phyloP scores from a whole-genome alignment of 2,888 invertebrate species.

The Troides helena region DNA sequence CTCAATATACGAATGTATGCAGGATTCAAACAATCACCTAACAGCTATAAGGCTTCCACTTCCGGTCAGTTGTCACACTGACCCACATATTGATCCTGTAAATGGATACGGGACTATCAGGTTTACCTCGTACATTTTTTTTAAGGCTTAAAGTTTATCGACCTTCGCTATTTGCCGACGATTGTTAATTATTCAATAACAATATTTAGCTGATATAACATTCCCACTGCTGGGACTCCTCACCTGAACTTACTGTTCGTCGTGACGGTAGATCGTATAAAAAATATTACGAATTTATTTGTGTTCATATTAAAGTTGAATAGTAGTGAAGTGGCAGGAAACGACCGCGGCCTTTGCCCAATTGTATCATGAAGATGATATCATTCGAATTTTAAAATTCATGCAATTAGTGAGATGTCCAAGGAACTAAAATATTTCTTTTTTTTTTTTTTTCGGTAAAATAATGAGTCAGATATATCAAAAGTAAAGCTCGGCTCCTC shows the following conservation, averaged over 20 bases:
- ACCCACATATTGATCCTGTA: conserved; percentile 33
- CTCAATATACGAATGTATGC: conserved; percentile 31
- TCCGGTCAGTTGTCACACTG: conserved; percentile 32
- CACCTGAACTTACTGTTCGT: no score
- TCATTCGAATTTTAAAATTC: conserved; percentile 1
- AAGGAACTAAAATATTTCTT: conserved; percentile 13
- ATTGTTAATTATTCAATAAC: no score
- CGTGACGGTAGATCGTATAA: no score
- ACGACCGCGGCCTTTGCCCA: neutral
- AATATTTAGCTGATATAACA: no score
- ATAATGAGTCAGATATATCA: conserved; percentile 38
- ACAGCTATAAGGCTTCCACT: conserved; percentile 15
- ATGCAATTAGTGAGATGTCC: conserved; percentile 12
- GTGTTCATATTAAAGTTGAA: neutral
- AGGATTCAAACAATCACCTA: conserved; percentile 5
- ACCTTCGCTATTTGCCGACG: no score
- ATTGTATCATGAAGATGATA: neutral
- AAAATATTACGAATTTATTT: neutral
- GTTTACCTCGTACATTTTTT: neutral
- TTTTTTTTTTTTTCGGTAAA: conserved; percentile 10
- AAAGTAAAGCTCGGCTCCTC: conserved; percentile 39
- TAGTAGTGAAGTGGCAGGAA: neutral
- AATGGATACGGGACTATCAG: conserved; percentile 15
- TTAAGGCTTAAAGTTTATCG: neutral
- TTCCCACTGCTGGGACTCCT: no score